A percentile compares a stretch with the other conserved stretches of the same genome.
These are phyloP conservation scores for Agrilus cyanescens DNA, from an alignment of 2,888 invertebrate species.

Conservation along the genomic window DNA sequence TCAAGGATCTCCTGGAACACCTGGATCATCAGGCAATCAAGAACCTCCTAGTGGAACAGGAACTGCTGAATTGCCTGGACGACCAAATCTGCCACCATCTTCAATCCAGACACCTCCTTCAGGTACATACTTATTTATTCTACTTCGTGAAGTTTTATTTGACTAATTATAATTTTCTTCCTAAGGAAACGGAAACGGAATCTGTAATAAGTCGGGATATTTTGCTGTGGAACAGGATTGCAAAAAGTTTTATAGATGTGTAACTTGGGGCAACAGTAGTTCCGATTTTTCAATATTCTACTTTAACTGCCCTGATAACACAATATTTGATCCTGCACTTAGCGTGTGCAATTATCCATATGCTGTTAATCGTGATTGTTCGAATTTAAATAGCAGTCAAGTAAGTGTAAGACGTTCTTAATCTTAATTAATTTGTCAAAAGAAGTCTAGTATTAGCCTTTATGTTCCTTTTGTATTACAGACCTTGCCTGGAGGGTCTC, in stretches of 20 bases:
- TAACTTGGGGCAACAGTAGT: constrained; percentile 15
- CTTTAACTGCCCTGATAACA: constrained; percentile 51
- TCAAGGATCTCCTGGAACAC: too few species aligned
- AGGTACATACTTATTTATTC: too few species aligned
- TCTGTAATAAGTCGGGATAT: constrained; percentile 26
- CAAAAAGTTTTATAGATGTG: constrained; percentile 28
- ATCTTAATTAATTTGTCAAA: too few species aligned
- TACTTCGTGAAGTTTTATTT: too few species aligned
- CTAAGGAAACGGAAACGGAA: background rate
- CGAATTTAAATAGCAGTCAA: too few species aligned
- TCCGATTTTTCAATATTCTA: constrained; percentile 15
- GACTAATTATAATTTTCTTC: too few species aligned
- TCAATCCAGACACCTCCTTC: background rate
- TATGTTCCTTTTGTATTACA: too few species aligned
- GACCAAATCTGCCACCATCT: constrained; percentile 2
- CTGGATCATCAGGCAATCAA: constrained; percentile 34
- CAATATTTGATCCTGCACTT: constrained; percentile 58
- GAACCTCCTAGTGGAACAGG: constrained; percentile 4
- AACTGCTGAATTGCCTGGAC: constrained; percentile 8
- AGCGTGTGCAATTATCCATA: constrained; percentile 47
- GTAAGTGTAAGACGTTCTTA: too few species aligned
- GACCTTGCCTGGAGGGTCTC: too few species aligned
- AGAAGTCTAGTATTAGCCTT: too few species aligned
- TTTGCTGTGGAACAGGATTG: constrained; percentile 26
- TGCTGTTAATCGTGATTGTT: constrained; percentile 14